Conservation (phyloP, 2,888 invertebrate species). For the Pyrochroa serraticornis region DNA sequence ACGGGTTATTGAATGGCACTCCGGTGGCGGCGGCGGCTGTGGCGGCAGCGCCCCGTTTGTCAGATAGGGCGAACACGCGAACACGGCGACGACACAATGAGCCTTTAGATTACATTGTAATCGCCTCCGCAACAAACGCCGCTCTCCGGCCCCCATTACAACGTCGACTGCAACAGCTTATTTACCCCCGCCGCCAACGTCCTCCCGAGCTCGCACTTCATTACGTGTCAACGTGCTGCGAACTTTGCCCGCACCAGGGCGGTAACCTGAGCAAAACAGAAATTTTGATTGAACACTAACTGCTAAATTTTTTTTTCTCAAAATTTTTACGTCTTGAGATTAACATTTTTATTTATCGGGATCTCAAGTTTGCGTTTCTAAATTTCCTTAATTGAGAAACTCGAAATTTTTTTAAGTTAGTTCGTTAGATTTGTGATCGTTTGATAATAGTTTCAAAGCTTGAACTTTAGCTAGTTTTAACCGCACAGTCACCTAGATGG, state of each 20-base stretch:
- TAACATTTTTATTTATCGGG: no score
- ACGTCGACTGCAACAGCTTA: neutral
- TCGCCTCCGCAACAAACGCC: conserved; percentile 36
- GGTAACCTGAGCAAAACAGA: no score
- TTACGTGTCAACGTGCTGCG: neutral
- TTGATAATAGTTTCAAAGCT: no score
- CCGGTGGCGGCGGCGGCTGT: conserved; percentile 1
- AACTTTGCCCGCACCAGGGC: neutral
- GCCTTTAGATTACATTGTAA: conserved; percentile 52
- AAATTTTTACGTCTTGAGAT: no score
- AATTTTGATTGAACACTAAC: no score
- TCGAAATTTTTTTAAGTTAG: no score
- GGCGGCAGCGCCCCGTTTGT: conserved; percentile 25
- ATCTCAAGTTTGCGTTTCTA: neutral
- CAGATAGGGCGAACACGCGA: conserved; percentile 42
- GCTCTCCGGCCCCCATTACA: neutral
- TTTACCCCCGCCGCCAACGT: neutral
- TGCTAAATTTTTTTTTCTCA: no score
- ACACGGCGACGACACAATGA: conserved; percentile 47
- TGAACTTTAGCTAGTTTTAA: no score
- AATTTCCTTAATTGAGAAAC: neutral
- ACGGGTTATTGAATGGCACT: conserved; percentile 36
- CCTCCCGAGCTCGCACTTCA: conserved; percentile 6
- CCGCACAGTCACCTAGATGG: no score
- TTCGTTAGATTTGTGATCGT: no score